A percentile compares a stretch with the other conserved stretches of the same genome.
phyloP scores from a whole-genome alignment of 2,797 vertebrate genomes.

The Premnoplex brunnescens region DNA sequence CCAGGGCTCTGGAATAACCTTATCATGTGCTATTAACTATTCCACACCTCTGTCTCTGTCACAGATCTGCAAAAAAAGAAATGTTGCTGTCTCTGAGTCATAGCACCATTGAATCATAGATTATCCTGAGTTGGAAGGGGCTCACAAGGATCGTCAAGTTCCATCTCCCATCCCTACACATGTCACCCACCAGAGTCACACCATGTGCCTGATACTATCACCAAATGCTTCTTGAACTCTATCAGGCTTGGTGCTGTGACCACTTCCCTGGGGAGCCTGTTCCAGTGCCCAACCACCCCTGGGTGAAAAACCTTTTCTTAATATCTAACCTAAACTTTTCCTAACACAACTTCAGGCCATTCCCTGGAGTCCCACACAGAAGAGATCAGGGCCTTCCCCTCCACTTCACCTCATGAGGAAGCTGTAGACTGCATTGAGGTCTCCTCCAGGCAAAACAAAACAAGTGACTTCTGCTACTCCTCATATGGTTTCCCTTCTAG shows the following conservation, averaged over 20 bases:
- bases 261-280: neutral
- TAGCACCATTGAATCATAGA: neutral
- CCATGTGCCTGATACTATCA: neutral
- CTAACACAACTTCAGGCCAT: neutral
- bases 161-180: neutral
- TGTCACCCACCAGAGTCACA: neutral
- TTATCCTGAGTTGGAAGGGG: neutral
- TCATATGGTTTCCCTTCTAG: neutral
- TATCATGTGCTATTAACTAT: neutral
- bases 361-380: rapidly evolving
- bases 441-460: neutral
- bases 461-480: neutral
- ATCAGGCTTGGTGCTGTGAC: neutral
- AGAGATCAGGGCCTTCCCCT: neutral
- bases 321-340: neutral
- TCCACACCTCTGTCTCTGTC: neutral
- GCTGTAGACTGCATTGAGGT: neutral
- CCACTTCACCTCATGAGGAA: neutral
- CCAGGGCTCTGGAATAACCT: neutral
- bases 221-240: neutral
- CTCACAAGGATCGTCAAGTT: neutral
- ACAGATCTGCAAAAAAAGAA: neutral
- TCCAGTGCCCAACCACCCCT: rapidly evolving
- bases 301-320: neutral
- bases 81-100: neutral